Conservation (phyloP, 92 coral and sea anemone species). For the Pocillopora grandis region DNA sequence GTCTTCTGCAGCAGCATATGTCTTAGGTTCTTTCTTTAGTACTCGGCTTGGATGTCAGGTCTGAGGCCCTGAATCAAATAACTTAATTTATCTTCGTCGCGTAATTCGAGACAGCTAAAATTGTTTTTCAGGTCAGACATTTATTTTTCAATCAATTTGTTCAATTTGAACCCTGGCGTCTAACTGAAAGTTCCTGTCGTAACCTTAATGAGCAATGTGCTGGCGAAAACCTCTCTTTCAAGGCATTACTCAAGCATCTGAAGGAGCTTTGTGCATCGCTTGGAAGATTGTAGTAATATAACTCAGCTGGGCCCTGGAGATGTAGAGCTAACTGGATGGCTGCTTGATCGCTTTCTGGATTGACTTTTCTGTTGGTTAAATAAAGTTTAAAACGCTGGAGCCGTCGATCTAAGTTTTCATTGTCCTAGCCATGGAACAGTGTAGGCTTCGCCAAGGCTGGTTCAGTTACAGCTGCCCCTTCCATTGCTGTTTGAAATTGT, state of each 20-base stretch:
- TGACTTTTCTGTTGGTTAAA: not conserved
- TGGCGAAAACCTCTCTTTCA: not conserved
- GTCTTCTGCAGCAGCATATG: not conserved
- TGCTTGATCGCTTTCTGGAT: not conserved
- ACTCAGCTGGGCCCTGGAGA: not conserved
- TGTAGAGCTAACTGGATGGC: not conserved
- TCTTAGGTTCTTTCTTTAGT: not conserved
- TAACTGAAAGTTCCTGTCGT: not conserved
- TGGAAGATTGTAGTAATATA: not conserved
- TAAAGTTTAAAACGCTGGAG: not conserved
- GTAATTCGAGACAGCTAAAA: not conserved
- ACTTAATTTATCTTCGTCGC: not conserved
- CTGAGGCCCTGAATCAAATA: not conserved
- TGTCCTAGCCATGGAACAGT: not conserved
- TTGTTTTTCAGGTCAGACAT: not conserved
- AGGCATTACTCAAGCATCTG: not conserved
- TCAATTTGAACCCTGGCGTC: not conserved
- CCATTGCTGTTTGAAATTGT: too few species aligned
- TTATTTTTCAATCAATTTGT: not conserved
- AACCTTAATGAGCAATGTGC: not conserved
- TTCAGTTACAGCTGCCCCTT: not conserved
- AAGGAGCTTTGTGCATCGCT: not conserved
- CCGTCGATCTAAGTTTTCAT: not conserved
- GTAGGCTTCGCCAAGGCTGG: not conserved
- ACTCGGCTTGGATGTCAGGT: not conserved